These are phyloP conservation scores for Nephrotoma appendiculata DNA, from an alignment of 2,888 invertebrate species.

Conservation along the genomic window DNA sequence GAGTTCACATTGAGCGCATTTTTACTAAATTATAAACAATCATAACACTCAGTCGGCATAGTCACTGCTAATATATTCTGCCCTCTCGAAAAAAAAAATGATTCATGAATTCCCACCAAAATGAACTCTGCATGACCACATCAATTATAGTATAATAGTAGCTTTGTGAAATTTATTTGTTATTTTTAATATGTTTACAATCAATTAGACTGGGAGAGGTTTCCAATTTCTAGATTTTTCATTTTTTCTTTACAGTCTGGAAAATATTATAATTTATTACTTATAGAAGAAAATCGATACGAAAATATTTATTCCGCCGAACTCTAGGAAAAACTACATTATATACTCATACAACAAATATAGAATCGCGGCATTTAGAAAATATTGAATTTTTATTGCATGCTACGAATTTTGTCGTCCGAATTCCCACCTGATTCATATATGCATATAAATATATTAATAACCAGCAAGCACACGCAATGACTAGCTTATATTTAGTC, in stretches of 20 bases:
- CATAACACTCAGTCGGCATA: background rate
- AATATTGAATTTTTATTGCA: background rate
- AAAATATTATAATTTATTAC: background rate
- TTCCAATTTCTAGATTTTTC: background rate
- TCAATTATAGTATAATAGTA: background rate
- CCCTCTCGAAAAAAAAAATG: background rate
- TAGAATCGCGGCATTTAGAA: background rate
- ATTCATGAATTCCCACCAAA: background rate
- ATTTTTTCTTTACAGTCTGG: background rate
- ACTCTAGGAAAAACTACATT: background rate
- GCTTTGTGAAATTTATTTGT: background rate
- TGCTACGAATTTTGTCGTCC: no score
- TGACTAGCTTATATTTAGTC: background rate
- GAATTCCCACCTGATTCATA: background rate
- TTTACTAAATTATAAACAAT: background rate
- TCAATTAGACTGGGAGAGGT: background rate
- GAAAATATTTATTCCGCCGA: background rate
- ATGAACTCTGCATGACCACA: background rate
- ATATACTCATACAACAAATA: background rate
- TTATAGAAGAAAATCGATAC: background rate
- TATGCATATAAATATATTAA: background rate
- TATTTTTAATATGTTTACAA: background rate
- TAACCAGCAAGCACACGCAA: background rate
- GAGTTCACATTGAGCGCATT: no score
- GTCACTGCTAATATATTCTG: background rate